These are phyloP conservation scores for Microcebus ravelobensis DNA, from an alignment of 2,113 vertebrate genomes.

Conservation along the genomic window DNA sequence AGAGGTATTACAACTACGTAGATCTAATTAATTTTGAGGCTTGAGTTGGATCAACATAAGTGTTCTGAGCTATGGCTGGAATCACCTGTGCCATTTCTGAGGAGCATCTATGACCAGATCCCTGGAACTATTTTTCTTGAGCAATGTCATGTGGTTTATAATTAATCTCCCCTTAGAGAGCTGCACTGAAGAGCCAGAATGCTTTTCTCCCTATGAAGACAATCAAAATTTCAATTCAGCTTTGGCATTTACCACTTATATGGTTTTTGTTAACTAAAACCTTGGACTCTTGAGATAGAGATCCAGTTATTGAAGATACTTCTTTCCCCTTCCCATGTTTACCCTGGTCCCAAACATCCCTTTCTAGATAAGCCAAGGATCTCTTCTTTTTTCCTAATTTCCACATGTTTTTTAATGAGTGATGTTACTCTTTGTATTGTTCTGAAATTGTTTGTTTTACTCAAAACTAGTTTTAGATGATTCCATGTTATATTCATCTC, in stretches of 20 bases:
- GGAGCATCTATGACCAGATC: not conserved
- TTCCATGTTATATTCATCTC: not conserved
- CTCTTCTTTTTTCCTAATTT: not conserved
- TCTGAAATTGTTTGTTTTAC: not conserved
- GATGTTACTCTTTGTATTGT: not conserved
- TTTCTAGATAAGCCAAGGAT: not conserved
- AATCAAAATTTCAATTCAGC: not conserved
- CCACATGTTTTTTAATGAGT: not conserved
- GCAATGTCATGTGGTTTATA: not conserved
- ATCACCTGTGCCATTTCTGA: not conserved
- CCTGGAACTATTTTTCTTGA: not conserved
- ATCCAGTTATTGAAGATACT: not conserved
- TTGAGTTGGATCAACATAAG: not conserved
- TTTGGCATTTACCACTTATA: not conserved
- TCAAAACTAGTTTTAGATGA: not conserved
- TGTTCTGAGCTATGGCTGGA: not conserved
- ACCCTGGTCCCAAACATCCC: not conserved
- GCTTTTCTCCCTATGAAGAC: not conserved
- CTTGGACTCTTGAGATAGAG: not conserved
- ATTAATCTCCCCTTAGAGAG: not conserved
- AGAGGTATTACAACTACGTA: not conserved
- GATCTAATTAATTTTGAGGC: slow-evolving; percentile 35
- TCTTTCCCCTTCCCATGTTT: not conserved
- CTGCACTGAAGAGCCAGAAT: not conserved
- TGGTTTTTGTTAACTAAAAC: not conserved